These are phyloP conservation scores for Lepilemur ruficaudatus DNA, from an alignment of 2,797 vertebrate genomes.

Conservation along the genomic window DNA sequence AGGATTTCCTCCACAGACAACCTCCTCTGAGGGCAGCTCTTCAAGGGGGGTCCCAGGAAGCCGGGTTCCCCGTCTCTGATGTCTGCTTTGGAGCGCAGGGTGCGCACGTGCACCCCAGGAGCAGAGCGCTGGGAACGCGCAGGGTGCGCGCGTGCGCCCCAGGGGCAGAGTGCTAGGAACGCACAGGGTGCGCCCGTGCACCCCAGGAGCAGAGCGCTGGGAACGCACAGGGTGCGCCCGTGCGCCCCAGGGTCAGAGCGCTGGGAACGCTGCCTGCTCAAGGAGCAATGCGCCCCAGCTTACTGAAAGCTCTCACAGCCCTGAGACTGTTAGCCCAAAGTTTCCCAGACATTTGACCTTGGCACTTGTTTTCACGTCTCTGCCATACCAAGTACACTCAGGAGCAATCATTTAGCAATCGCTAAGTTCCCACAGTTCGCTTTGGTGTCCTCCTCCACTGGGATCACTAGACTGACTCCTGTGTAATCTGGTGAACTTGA, in stretches of 20 bases:
- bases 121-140: not conserved
- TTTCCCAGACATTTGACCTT: not conserved
- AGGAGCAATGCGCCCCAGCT: fast-evolving
- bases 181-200: too few relatives aligned
- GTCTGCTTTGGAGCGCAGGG: not conserved
- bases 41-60: not conserved
- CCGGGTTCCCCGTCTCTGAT: not conserved
- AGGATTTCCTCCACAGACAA: fast-evolving
- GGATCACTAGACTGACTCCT: not conserved
- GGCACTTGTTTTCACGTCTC: not conserved
- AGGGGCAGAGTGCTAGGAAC: too few relatives aligned
- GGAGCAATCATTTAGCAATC: too few relatives aligned
- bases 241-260: too few relatives aligned
- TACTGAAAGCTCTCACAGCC: fast-evolving
- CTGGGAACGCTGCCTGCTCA: not conserved
- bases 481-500: too few relatives aligned
- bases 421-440: too few relatives aligned
- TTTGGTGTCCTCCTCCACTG: not conserved
- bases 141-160: too few relatives aligned
- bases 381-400: fast-evolving
- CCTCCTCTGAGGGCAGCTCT: not conserved
- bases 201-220: too few relatives aligned
- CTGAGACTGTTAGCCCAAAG: not conserved
- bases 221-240: too few relatives aligned
- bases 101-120: fast-evolving